Evolutionary conservation across 2,113 vertebrate genomes (phyloP).

Genomic region (Dunckerocampus dactyliophorus): DNA sequence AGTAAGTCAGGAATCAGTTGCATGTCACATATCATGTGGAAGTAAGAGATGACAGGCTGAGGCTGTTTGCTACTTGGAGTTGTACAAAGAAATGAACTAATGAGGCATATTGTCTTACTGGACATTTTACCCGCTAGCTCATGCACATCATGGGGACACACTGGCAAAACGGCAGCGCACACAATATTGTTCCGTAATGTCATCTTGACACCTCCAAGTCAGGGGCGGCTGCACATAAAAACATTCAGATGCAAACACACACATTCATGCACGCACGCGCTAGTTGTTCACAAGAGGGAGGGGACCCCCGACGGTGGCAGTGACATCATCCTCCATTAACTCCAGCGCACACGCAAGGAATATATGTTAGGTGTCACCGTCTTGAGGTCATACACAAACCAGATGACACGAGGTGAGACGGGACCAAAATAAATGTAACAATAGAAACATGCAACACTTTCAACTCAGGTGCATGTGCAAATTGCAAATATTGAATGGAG

Average conservation of each 20-base stretch:
- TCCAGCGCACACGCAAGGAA: constrained; percentile 33
- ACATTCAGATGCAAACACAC: constrained; percentile 11
- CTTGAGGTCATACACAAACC: constrained; percentile 18
- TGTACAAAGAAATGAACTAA: no score
- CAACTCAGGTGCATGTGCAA: no score
- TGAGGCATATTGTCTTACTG: no score
- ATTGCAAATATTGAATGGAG: no score
- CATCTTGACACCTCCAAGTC: constrained; percentile 30
- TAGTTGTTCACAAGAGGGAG: constrained; percentile 36
- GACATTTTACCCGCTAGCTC: no score
- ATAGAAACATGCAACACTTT: background rate
- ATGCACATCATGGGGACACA: background rate
- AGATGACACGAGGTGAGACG: background rate
- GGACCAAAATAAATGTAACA: background rate
- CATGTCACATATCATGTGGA: no score
- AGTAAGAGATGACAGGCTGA: no score
- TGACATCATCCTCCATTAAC: constrained; percentile 57
- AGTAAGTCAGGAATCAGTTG: no score
- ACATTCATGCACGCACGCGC: constrained; percentile 32
- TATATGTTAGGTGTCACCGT: constrained; percentile 11
- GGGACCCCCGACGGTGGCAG: constrained; percentile 34
- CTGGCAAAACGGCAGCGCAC: background rate
- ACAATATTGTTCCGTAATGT: constrained; percentile 28
- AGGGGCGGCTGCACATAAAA: constrained; percentile 6
- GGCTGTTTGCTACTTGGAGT: no score